phyloP scores from a whole-genome alignment of 2,888 invertebrate species.

The Yponomeuta evonymella region DNA sequence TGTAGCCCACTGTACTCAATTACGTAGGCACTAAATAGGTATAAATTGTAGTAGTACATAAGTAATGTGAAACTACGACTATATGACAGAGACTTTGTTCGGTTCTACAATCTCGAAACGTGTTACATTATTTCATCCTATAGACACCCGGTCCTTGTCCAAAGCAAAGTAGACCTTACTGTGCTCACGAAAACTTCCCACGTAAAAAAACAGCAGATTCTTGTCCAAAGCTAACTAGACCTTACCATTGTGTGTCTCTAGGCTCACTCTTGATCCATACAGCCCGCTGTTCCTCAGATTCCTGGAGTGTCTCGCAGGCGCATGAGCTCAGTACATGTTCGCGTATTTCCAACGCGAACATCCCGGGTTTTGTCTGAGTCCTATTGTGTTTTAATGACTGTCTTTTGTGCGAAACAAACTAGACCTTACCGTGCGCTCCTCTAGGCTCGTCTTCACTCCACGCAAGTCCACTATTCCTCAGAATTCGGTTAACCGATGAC shows the following conservation, averaged over 20 bases:
- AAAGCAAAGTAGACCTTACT: no score
- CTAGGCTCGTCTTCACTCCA: slow-evolving; percentile 80
- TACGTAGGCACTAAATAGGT: no score
- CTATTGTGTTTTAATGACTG: neutral
- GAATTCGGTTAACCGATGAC: slow-evolving; percentile 94
- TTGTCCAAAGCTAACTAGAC: no score
- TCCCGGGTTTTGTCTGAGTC: slow-evolving; percentile 33
- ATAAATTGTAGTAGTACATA: no score
- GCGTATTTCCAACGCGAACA: slow-evolving; percentile 99
- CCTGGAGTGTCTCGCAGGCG: slow-evolving; percentile 91
- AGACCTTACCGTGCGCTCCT: slow-evolving; percentile 47
- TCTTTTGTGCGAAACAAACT: neutral
- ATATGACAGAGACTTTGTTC: neutral
- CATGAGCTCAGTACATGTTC: slow-evolving; percentile 44
- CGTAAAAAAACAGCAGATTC: no score
- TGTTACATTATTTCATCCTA: no score
- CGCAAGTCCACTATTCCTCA: slow-evolving; percentile 87
- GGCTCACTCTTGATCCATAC: slow-evolving; percentile 81
- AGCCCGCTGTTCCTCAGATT: slow-evolving; percentile 90
- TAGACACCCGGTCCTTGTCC: no score
- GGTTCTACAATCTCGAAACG: no score
- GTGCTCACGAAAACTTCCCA: no score
- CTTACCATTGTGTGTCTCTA: neutral
- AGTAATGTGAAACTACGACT: no score
- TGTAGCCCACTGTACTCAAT: no score